Evolutionary conservation across 2,797 vertebrate species (phyloP), one percentile per base, ranked within the genome.

Genomic region (Cuculus canorus): DNA sequence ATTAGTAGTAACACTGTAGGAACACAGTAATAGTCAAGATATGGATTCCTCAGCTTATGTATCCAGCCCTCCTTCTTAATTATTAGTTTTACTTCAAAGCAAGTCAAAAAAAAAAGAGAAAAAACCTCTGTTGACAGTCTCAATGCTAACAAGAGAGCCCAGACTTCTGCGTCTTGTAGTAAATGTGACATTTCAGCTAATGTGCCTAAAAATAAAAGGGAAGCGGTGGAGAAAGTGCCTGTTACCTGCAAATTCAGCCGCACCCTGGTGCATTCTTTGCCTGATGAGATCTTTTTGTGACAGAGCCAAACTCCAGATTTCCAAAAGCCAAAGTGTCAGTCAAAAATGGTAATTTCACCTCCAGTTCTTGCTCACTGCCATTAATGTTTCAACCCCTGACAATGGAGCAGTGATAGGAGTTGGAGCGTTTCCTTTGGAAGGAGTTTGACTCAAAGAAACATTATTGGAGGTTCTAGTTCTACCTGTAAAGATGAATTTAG

Each of bases 71-170:
- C 54, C 69, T 82, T 13, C 47, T 88, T 96, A 94, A 87, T 96
- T 96, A 79, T 5, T 41, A 69, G 85, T 84, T 93, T 90, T 78
- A 90, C 94, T 96, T 96, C 92, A 96, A 92, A 97, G 92, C 22
- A 5, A 69, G 50, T 11, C 76, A 80, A 27, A 82, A 70, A 81
- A 81, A 72, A n/a, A 2, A 2, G 5, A 22, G 64, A 80, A 76
- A 47, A 48, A 16, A 32, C 65, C 18, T 80, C 48, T 88, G 88
- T 81, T 88, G 92, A 66, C 68, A 61, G 65, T 23, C 16, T 79
- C 28, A 25, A 2, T 24, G 25, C 45, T 64, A n/a, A 82, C 28
- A 85, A 87, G 79, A 91, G 72, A 93, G 65, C 69, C 72, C 89
- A 54, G 93, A 28, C 65, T 65, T 17, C 12, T 2, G 4, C 47